A percentile compares a stretch with the other conserved stretches of the same genome.
These are phyloP conservation scores for Columba guinea DNA, from an alignment of 2,797 vertebrate genomes.

Conservation along the genomic window DNA sequence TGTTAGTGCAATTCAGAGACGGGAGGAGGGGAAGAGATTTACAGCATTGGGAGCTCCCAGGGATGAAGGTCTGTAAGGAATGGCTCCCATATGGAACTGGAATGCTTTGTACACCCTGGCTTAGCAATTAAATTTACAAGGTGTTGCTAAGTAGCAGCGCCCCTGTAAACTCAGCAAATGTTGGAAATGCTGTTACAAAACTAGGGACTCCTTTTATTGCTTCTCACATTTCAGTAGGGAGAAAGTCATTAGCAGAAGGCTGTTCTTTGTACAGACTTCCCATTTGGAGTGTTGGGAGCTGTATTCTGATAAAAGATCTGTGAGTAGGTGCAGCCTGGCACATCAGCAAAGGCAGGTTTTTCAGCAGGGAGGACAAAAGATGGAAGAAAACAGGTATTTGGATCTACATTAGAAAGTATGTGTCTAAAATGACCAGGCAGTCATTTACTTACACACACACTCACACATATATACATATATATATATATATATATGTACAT, in stretches of 20 bases:
- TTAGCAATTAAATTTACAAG: slow-evolving; percentile 65
- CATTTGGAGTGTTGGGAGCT: slow-evolving; percentile 37
- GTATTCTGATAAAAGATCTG: slow-evolving; percentile 2
- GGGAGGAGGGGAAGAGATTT: slow-evolving; percentile 48
- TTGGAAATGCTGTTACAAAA: slow-evolving; percentile 54
- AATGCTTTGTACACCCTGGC: slow-evolving; percentile 58
- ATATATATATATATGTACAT: not conserved
- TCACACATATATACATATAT: not conserved
- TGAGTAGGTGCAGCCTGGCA: not conserved
- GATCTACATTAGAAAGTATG: not conserved
- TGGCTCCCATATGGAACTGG: slow-evolving; percentile 65
- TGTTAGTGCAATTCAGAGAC: slow-evolving; percentile 49
- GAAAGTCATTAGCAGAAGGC: slow-evolving; percentile 52
- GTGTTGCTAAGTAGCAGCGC: slow-evolving; percentile 59
- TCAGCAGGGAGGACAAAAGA: not conserved
- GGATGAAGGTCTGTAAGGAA: slow-evolving; percentile 54
- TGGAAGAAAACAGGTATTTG: not conserved
- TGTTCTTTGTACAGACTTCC: slow-evolving; percentile 49
- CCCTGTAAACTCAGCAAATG: slow-evolving; percentile 59
- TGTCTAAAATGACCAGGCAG: slow-evolving; percentile 12
- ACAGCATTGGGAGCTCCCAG: slow-evolving; percentile 38
- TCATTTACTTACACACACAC: not conserved
- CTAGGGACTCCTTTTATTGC: slow-evolving; percentile 43
- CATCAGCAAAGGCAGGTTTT: not conserved
- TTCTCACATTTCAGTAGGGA: slow-evolving; percentile 46